Evolutionary conservation across 2,113 vertebrate species (phyloP), one percentile per base, ranked within the genome.

Genomic region (Corythaixoides concolor): DNA sequence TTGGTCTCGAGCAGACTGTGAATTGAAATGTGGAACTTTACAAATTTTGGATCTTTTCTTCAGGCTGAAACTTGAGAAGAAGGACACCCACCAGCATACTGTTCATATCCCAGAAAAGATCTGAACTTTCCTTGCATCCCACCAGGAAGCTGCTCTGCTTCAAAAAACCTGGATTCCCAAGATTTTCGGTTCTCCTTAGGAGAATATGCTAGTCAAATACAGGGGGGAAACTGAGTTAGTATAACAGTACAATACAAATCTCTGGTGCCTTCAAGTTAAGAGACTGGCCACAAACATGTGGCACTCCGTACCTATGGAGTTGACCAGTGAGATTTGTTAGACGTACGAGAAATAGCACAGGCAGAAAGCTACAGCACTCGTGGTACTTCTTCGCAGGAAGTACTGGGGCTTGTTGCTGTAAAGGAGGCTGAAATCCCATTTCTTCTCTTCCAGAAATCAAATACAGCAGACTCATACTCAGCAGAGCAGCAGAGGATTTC

Each of bases 101-200:
- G 56, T 74, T 81, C 26, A 6, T 30, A 89, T 78, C 69, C 47
- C 60, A 97, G 91, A 85, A 96, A 95, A 92, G 89, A 87, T 87
- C 14, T 75, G 91, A 92, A 32, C 60, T 84, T 90, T 80, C 52
- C n/a, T 74, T 84, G 8, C 68, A 67, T 92, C 41, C 60, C 52
- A 70, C 32, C 18, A 67, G 41, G 79, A 93, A 89, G 39, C n/a
- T 91, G 32, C 52, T 81, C 12, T 67, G 23, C 43, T 78, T 33
- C 27, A 66, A 35, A 76, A 91, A 68, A 37, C 1, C 35, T 81
- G 32, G 2, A 47, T 70, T 84, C 37, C 28, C n/a, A 55, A 60
- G 28, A 8, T 83, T 93, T 92, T 69, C 53, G 32, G 24, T 70
- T 86, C 66, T 56, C 12, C 8, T 84, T 81, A 63, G 45, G 49